A percentile compares a stretch with the other conserved stretches of the same genome.
phyloP scores from a whole-genome alignment of 2,797 vertebrate species.

The Enteromius thamalakanensis region DNA sequence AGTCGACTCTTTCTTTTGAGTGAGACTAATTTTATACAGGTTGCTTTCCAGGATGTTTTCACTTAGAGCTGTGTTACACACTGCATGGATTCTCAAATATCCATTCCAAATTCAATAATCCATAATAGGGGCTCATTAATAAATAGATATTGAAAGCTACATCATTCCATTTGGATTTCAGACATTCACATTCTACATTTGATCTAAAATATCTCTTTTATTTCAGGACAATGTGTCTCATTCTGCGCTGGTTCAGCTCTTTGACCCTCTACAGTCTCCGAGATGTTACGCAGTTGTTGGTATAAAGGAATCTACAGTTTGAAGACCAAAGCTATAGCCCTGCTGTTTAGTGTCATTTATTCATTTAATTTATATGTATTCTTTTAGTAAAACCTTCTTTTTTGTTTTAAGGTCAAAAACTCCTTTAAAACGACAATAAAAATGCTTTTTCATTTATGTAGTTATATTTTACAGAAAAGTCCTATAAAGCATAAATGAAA shows the following conservation, averaged over 20 bases:
- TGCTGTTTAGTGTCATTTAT: background rate
- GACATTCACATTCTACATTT: slow-evolving; percentile 4
- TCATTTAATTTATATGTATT: background rate
- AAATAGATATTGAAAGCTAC: background rate
- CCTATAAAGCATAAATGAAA: background rate
- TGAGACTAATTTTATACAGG: too few species aligned
- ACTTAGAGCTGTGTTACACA: too few species aligned
- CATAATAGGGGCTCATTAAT: background rate
- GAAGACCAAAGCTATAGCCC: slow-evolving; percentile 15
- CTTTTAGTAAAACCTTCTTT: background rate
- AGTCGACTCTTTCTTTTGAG: too few species aligned
- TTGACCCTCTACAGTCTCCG: slow-evolving; percentile 80
- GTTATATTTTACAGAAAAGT: background rate
- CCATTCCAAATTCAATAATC: too few species aligned
- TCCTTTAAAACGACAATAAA: background rate
- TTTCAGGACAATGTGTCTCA: slow-evolving; percentile 69
- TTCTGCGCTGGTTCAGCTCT: slow-evolving; percentile 79
- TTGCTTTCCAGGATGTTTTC: too few species aligned
- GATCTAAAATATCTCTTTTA: background rate
- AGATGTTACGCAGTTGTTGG: slow-evolving; percentile 78
- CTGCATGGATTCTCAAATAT: too few species aligned
- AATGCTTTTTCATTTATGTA: background rate
- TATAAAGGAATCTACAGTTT: slow-evolving; percentile 64
- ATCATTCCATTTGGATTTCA: background rate
- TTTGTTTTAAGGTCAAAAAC: background rate